A percentile compares a stretch with the other conserved stretches of the same genome.
Evolutionary conservation across 2,113 vertebrate species (phyloP).

Genomic region (Isurus oxyrinchus): DNA sequence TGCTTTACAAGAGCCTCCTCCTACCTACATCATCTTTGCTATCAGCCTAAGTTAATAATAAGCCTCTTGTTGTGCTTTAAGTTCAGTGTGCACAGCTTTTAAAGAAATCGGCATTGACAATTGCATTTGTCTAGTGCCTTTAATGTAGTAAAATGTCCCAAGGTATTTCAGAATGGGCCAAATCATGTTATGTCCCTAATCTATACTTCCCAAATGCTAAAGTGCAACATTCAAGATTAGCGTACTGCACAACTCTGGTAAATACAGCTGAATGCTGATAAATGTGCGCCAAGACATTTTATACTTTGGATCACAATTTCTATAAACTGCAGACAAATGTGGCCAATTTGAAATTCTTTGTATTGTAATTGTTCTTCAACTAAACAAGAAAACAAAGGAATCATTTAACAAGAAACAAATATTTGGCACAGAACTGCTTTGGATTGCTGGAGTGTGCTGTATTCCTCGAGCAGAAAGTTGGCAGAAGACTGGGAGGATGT

Average conservation of each 20-base stretch:
- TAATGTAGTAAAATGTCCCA: background rate
- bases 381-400: background rate
- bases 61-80: background rate
- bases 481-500: background rate
- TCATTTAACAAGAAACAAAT: conserved; percentile 2
- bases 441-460: background rate
- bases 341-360: background rate
- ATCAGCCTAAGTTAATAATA: background rate
- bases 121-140: background rate
- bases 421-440: background rate
- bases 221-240: background rate
- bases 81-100: background rate
- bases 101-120: background rate
- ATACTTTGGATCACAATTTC: background rate
- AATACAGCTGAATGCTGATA: background rate
- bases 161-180: background rate
- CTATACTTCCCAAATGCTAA: background rate
- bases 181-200: background rate
- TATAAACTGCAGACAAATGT: conserved; percentile 1
- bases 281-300: background rate
- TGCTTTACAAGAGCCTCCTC: background rate
- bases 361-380: background rate
- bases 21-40: background rate
- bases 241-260: background rate
- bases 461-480: background rate